phyloP scores from a whole-genome alignment of 2,888 invertebrate genomes.

The Panopea generosa region DNA sequence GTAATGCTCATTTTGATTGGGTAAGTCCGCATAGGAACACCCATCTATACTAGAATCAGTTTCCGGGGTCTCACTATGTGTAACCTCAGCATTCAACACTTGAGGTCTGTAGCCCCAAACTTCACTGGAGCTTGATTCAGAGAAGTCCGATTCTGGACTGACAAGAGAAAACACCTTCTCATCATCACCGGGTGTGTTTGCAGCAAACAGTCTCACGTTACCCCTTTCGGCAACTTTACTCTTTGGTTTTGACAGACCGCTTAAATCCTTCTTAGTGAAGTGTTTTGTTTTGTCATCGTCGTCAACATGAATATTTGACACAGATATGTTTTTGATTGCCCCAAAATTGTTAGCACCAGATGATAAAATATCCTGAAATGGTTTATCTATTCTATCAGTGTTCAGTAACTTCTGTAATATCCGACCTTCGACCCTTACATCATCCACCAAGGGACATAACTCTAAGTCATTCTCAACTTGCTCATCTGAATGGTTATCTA shows the following conservation, averaged over 20 bases:
- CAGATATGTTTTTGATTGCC: constrained; percentile 83
- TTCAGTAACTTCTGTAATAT: constrained; percentile 59
- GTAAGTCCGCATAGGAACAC: constrained; percentile 60
- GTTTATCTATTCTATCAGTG: constrained; percentile 58
- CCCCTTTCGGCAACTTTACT: constrained; percentile 40
- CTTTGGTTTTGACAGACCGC: constrained; percentile 56
- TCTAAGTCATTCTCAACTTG: constrained; percentile 3
- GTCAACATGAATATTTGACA: constrained; percentile 80
- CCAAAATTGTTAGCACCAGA: constrained; percentile 75
- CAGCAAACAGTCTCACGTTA: constrained; percentile 61
- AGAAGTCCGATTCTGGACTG: constrained; percentile 63
- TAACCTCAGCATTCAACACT: constrained; percentile 21
- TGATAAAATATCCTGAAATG: constrained; percentile 23
- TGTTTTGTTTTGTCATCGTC: constrained; percentile 82
- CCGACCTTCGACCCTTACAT: constrained; percentile 55
- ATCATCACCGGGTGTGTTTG: constrained; percentile 69
- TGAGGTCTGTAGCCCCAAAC: constrained; percentile 62
- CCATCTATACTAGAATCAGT: constrained; percentile 61
- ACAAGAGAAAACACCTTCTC: constrained; percentile 63
- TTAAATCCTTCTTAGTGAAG: constrained; percentile 79
- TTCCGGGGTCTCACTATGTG: constrained; percentile 47
- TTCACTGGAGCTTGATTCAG: constrained; percentile 60
- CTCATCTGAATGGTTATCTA: neutral
- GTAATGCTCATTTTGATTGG: constrained; percentile 61
- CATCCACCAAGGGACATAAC: constrained; percentile 26